Conservation (phyloP, 2,888 invertebrate genomes). For the Calliopum simillimum region DNA sequence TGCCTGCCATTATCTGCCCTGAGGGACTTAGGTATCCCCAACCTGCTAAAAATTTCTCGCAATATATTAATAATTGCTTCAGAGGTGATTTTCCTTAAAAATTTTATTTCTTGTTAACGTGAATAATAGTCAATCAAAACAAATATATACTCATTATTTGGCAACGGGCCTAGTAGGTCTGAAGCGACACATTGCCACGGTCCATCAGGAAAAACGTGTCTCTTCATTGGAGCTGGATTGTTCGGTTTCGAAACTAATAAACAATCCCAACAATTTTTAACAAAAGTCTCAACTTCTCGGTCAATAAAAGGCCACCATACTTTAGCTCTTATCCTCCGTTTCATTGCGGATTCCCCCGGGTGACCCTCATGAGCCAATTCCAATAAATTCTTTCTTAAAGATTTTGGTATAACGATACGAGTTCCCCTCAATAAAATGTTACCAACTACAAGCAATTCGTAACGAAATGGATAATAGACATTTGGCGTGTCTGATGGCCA, state of each 20-base stretch:
- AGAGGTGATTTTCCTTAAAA: constrained; percentile 30
- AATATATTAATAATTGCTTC: constrained; percentile 32
- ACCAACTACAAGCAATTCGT: constrained; percentile 19
- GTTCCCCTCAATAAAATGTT: constrained; percentile 25
- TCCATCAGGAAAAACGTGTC: constrained; percentile 37
- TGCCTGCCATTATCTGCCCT: constrained; percentile 38
- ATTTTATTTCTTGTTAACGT: constrained; percentile 31
- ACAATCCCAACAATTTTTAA: constrained; percentile 33
- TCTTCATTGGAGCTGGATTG: constrained; percentile 31
- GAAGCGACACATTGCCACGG: constrained; percentile 39
- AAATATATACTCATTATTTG: constrained; percentile 37
- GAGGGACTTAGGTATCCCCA: constrained; percentile 34
- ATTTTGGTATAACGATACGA: constrained; percentile 34
- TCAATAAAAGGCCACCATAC: constrained; percentile 33
- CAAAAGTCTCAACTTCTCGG: constrained; percentile 28
- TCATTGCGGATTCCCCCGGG: constrained; percentile 31
- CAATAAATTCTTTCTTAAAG: constrained; percentile 18
- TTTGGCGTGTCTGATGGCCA: constrained; percentile 28
- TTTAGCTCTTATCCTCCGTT: constrained; percentile 28
- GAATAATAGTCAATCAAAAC: constrained; percentile 40
- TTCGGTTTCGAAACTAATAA: constrained; percentile 30
- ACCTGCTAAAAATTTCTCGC: constrained; percentile 36
- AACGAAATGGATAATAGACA: constrained; percentile 26
- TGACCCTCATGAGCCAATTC: constrained; percentile 21
- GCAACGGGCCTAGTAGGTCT: constrained; percentile 37